A percentile compares a stretch with the other conserved stretches of the same genome.
phyloP scores from a whole-genome alignment of 2,888 invertebrate species.

The Pandemis cinnamomeana region DNA sequence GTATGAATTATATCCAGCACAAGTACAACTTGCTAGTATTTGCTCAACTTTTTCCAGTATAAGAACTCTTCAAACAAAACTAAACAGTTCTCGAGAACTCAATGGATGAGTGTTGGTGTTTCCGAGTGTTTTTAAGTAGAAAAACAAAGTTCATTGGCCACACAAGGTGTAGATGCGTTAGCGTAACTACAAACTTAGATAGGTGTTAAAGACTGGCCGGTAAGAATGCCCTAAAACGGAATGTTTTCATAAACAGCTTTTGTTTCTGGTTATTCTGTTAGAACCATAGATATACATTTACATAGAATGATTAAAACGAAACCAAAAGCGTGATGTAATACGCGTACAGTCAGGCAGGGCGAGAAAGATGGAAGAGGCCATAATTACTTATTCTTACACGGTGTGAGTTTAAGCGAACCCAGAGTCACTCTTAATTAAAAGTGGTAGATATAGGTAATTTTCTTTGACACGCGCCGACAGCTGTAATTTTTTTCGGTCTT shows the following conservation, averaged over 20 bases:
- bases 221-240: not conserved
- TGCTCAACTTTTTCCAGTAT: slow-evolving; percentile 34
- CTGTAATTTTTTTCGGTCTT: too few species aligned
- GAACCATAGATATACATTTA: not conserved
- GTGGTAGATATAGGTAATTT: too few species aligned
- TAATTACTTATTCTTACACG: too few species aligned
- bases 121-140: slow-evolving; percentile 51
- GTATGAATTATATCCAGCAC: not conserved
- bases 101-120: slow-evolving; percentile 43
- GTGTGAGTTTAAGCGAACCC: too few species aligned
- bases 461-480: too few species aligned
- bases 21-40: slow-evolving; percentile 13
- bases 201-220: not conserved
- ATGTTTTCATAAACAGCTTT: not conserved
- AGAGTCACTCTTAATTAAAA: too few species aligned
- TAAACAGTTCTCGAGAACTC: slow-evolving; percentile 30
- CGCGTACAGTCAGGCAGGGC: too few species aligned
- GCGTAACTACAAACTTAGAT: slow-evolving; percentile 2
- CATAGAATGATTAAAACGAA: too few species aligned
- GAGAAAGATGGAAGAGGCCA: too few species aligned
- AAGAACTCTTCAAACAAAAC: slow-evolving; percentile 38
- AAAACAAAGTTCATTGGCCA: slow-evolving; percentile 77
- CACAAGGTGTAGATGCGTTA: slow-evolving; percentile 47
- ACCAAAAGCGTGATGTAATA: too few species aligned
- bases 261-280: not conserved